Conservation (phyloP, 2,797 vertebrate genomes). For the Schizopygopsis pylzovi region DNA sequence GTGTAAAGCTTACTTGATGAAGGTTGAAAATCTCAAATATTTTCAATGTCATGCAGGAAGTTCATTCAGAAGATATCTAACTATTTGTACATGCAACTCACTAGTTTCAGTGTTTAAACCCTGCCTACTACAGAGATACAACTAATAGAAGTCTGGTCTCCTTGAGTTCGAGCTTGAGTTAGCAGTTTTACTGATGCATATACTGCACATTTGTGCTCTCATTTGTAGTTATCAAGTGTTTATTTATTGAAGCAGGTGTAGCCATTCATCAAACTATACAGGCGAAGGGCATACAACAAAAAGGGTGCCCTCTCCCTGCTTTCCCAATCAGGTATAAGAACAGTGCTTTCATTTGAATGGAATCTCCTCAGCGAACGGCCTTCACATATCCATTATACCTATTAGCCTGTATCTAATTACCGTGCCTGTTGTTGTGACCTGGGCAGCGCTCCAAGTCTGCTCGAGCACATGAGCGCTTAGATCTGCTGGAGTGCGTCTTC, state of each 20-base stretch:
- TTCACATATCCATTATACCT: conserved; percentile 29
- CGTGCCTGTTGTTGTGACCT: conserved; percentile 8
- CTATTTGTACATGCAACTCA: neutral
- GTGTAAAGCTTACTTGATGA: neutral
- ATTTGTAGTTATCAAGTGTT: neutral
- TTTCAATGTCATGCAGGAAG: neutral
- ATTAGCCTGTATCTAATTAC: conserved; percentile 28
- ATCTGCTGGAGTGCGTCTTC: conserved; percentile 1
- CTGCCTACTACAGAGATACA: neutral
- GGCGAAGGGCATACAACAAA: neutral
- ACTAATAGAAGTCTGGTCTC: neutral
- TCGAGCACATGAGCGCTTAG: neutral
- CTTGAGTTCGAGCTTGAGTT: neutral
- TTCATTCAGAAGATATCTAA: neutral
- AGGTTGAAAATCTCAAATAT: neutral
- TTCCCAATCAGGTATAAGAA: neutral
- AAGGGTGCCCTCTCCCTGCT: neutral
- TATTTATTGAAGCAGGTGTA: conserved; percentile 23
- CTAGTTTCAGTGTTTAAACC: neutral
- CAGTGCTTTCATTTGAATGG: conserved; percentile 1
- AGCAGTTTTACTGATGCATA: conserved; percentile 7
- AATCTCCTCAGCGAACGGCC: neutral
- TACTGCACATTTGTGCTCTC: neutral
- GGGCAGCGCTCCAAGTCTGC: conserved; percentile 1
- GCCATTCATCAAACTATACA: conserved; percentile 23